A percentile compares a stretch with the other conserved stretches of the same genome.
Conservation (phyloP, 2,888 invertebrate genomes). For the Caenorhabditis doughertyi region DNA sequence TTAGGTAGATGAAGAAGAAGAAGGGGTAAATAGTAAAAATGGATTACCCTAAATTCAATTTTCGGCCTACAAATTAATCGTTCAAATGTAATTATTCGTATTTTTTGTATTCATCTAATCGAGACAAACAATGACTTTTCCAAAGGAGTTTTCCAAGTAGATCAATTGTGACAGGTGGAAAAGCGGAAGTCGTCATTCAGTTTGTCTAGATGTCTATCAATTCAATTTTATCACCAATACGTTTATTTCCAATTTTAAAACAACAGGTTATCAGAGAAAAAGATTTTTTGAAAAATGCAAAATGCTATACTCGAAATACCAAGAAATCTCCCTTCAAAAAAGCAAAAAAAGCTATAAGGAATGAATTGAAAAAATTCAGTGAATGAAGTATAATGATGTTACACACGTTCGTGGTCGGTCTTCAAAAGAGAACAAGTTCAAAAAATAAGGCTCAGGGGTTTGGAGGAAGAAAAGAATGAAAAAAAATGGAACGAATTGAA, state of each 20-base stretch:
- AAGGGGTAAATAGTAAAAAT: slow-evolving; percentile 48
- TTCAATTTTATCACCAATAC: neutral
- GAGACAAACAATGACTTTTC: slow-evolving; percentile 17
- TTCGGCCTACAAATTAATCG: slow-evolving; percentile 54
- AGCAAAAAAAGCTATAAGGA: slow-evolving; percentile 6
- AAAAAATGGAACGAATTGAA: slow-evolving; percentile 34
- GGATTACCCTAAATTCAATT: slow-evolving; percentile 44
- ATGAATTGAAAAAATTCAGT: slow-evolving; percentile 37
- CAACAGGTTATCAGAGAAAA: slow-evolving; percentile 15
- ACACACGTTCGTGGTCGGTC: slow-evolving; percentile 38
- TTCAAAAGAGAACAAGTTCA: slow-evolving; percentile 47
- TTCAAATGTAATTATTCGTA: slow-evolving; percentile 23
- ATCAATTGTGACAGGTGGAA: slow-evolving; percentile 23
- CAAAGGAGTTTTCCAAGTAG: neutral
- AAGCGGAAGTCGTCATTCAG: neutral
- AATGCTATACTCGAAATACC: slow-evolving; percentile 10
- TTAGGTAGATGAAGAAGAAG: slow-evolving; percentile 27
- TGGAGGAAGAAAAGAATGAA: neutral
- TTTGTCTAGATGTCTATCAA: neutral
- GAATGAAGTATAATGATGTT: slow-evolving; percentile 52
- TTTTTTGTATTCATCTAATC: slow-evolving; percentile 17
- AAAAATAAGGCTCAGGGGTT: slow-evolving; percentile 40
- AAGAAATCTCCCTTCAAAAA: neutral
- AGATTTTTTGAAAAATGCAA: neutral
- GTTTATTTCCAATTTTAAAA: slow-evolving; percentile 36